Evolutionary conservation across 2,888 invertebrate species (phyloP), one percentile per base, ranked within the genome.

Genomic region (Ichneumoninae sp.): DNA sequence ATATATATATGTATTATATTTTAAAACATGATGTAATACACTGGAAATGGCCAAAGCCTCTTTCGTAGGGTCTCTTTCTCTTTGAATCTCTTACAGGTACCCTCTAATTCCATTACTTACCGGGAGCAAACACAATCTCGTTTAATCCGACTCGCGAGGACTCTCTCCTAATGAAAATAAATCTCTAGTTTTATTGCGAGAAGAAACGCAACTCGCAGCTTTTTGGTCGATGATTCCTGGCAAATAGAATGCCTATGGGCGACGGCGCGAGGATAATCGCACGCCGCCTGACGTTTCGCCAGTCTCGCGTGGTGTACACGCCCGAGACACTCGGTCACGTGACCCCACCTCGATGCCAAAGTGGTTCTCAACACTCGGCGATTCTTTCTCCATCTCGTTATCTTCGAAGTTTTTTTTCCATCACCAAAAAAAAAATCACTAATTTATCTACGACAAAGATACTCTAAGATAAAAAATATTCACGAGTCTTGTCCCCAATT

Each of bases 271-370:
- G 81, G 75, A 81, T 81, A 81, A 84, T 84, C 84, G 75, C 78
- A 91, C 86, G 87, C 86, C 87, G 84, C 87, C 86, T 86, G 89
- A 89, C 87, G 87, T 86, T 87, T 87, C 85, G 85, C 83, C 80
- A 82, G 85, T 76, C 80, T 87, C 87, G 86, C 87, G 87, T 85
- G 87, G 83, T 83, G 83, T 84, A 62, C 52, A 71, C 71, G 75
- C 69, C 80, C 84, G 79, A 86, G 84, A 85, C 80, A 80, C 79
- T 72, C 82, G 82, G 69, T 84, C 84, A 84, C 82, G 82, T 85
- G 84, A 84, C 62, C 78, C 50, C 74, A 78, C 84, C 77, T 81
- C 84, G 70, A 50, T 66, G 70, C 83, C 13, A 65, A 71, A 83
- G 83, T 62, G 83, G 54, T 62, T 72, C 80, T 80, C 83, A 84